Base-by-base conservation (phyloP, 2,888 invertebrate genomes). In the Metacarcinus magister region DNA sequence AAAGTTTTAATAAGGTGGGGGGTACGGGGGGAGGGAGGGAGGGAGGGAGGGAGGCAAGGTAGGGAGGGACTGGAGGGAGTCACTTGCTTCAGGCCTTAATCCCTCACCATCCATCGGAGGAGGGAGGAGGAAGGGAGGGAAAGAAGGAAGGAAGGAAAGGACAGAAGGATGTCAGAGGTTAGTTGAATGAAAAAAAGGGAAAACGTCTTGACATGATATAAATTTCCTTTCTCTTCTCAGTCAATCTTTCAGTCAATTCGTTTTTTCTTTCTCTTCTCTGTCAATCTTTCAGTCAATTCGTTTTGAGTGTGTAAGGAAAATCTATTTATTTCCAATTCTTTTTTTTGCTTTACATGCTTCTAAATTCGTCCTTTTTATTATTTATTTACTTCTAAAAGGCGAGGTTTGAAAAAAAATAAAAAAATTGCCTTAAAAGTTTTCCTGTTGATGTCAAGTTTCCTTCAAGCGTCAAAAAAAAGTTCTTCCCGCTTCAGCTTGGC, bases 1-100 rank as follows among this genome's bases (percentile, higher is more conserved):
- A 32, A 82, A 82, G 82, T 82, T 82, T 82, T 82, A 82, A 82
- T 82, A 82, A 82, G 82, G 82, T 82, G 32, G 82, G 82, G 82
- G n/a, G 67, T 8, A 32, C 32, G 28, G 32, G 19, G 82, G 82
- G 82, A 13, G 82, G 32, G 32, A 82, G 82, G 67, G n/a, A n/a
- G n/a, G 67, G 67, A n/a, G n/a, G 1, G n/a, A 19, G n/a, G 67
- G 67, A 19, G n/a, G 16, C 5, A 23, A 1, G 7, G 8, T 13
- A 82, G 82, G n/a, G 67, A 67, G 2, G 67, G 67, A 23, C 16
- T 16, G 60, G 75, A 28, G 82, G 82, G 82, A 32, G 82, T 82
- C 82, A 32, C 82, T 82, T 67, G 67, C 67, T 67, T 67, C 67
- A 67, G n/a, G 67, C n/a, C n/a, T 82, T 82, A 82, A 82, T 82